A percentile compares a stretch with the other conserved stretches of the same genome.
Evolutionary conservation across 2,888 invertebrate genomes (phyloP).

Genomic region (Apomyelois bistriatella): DNA sequence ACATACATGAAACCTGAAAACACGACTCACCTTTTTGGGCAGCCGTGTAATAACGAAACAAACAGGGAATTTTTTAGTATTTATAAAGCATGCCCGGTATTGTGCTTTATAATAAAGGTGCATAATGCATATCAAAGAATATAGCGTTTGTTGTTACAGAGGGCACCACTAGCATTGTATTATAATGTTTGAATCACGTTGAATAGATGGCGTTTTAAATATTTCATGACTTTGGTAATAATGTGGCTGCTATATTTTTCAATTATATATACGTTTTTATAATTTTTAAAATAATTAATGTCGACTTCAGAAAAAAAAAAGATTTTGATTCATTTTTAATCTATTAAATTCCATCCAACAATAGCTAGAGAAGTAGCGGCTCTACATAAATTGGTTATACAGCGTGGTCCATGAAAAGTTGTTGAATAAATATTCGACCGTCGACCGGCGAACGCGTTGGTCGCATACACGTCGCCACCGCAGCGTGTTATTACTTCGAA

Average conservation of each 20-base stretch:
- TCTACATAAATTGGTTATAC: background rate
- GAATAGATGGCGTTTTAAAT: background rate
- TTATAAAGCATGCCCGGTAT: no score
- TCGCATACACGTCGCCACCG: slow-evolving; percentile 50
- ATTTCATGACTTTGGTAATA: background rate
- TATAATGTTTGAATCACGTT: background rate
- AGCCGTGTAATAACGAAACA: no score
- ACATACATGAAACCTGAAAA: no score
- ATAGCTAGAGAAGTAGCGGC: background rate
- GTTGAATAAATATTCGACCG: slow-evolving; percentile 60
- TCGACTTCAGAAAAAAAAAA: no score
- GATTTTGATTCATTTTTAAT: no score
- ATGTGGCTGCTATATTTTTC: no score
- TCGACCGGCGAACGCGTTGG: slow-evolving; percentile 68
- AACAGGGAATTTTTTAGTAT: slow-evolving; percentile 7
- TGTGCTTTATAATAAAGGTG: no score
- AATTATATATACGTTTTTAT: no score
- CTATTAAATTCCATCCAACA: no score
- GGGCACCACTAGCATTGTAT: slow-evolving; percentile 9
- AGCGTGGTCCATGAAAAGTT: slow-evolving; percentile 39
- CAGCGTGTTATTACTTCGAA: slow-evolving; percentile 46
- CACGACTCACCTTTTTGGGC: no score
- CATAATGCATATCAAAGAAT: no score
- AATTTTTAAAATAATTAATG: no score
- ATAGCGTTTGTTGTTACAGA: slow-evolving; percentile 15